Conservation (phyloP, 2,797 vertebrate species). For the Gymnothorax reevesii region DNA sequence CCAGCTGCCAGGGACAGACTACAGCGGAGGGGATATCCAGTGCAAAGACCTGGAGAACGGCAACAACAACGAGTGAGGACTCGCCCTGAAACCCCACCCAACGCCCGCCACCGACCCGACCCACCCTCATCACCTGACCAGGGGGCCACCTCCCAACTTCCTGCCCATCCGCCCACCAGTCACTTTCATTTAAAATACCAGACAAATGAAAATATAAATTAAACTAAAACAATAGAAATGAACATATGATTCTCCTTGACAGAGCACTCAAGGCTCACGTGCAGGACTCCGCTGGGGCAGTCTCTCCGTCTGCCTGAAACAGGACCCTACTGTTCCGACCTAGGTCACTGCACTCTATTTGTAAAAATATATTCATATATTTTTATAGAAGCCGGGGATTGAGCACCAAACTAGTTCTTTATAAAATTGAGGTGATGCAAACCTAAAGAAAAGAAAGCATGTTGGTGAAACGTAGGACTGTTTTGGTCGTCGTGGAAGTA, state of each 20-base stretch:
- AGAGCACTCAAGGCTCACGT: conserved; percentile 68
- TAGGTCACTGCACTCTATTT: conserved; percentile 57
- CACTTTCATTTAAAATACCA: conserved; percentile 75
- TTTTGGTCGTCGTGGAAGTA: conserved; percentile 66
- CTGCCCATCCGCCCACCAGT: conserved; percentile 76
- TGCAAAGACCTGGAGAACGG: conserved; percentile 87
- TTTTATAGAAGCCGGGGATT: conserved; percentile 72
- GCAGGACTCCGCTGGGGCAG: conserved; percentile 59
- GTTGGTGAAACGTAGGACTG: conserved; percentile 67
- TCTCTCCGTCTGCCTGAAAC: conserved; percentile 52
- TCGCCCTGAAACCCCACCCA: conserved; percentile 35
- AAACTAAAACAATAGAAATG: conserved; percentile 55
- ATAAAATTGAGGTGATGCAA: conserved; percentile 60
- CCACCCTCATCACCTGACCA: conserved; percentile 68
- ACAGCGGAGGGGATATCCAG: conserved; percentile 84
- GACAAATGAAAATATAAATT: conserved; percentile 57
- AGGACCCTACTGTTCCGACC: conserved; percentile 52
- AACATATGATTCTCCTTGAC: conserved; percentile 59
- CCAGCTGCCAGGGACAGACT: conserved; percentile 87
- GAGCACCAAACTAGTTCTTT: conserved; percentile 59
- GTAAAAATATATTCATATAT: conserved; percentile 76
- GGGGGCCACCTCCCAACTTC: conserved; percentile 75
- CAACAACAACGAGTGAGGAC: conserved; percentile 83
- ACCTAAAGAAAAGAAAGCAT: conserved; percentile 57
- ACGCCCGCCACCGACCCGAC: conserved; percentile 55